Evolutionary conservation across 2,113 vertebrate species (phyloP), one percentile per base, ranked within the genome.

Genomic region (Irena cyanogastra): DNA sequence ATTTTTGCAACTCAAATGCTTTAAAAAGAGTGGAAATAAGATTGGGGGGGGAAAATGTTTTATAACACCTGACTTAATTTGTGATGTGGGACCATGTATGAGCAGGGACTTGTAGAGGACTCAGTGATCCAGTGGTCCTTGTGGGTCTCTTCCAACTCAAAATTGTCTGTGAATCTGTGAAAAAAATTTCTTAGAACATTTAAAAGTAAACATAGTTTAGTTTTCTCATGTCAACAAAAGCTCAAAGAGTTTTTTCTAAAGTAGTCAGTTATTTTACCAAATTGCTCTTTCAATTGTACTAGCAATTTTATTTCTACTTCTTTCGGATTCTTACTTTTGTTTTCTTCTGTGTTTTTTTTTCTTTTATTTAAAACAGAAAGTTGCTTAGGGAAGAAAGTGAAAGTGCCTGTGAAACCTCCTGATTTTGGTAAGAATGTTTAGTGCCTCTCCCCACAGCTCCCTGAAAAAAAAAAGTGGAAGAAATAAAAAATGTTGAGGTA

Each of bases 371-470:
- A 95, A 90, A 47, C 95, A 68, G 54, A 42, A 30, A 20, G 24
- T 64, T 49, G 22, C 66, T 44, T 54, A 44, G 68, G 52, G 11
- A 74, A 97, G 15, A 61, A 76, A 83, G 20, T 41, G 60, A 74
- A 72, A 93, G 70, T 9, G 63, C 35, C 87, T 39, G 19, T 4
- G 18, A 91, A 70, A 44, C 75, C 92, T 90, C 82, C 93, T 59
- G 59, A 65, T 90, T 88, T 79, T 56, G 72, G 97, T 97, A 94
- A 97, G 93, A 88, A 70, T 71, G 15, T 54, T 83, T 92, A 71
- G 71, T 69, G 8, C 4, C 18, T 30, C 7, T 11, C 10, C 10
- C 5, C 41, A 18, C 18, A n/a, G 12, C 16, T 19, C 39, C 39
- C 39, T 13, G 10, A 10, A 18, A 61, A 75, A 76, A 41, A 37